Percentiles rank a stretch among this genome's conserved stretches.
These are phyloP conservation scores for Drosophila pullipes DNA, from an alignment of 2,888 invertebrate species.

Conservation along the genomic window DNA sequence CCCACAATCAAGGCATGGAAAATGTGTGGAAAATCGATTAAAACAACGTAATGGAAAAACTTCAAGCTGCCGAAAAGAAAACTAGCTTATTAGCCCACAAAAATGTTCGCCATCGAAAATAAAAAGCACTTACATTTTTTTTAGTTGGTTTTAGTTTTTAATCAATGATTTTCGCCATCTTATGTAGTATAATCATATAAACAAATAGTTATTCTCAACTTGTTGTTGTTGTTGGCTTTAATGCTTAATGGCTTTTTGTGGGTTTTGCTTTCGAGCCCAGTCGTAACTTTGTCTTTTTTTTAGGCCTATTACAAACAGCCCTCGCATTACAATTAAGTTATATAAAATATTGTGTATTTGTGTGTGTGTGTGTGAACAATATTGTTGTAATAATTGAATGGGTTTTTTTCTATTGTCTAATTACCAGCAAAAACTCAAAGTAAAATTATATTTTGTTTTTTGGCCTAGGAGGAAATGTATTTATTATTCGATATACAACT, in stretches of 20 bases:
- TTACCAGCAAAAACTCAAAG: slow-evolving; percentile 48
- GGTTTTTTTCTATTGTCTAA: slow-evolving; percentile 63
- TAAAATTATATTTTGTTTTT: slow-evolving; percentile 18
- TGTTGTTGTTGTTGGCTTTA: slow-evolving; percentile 1
- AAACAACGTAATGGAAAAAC: slow-evolving; percentile 58
- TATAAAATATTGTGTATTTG: slow-evolving; percentile 39
- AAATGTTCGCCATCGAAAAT: slow-evolving; percentile 29
- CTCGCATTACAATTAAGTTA: slow-evolving; percentile 49
- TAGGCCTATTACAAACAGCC: slow-evolving; percentile 27
- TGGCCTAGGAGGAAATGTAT: slow-evolving; percentile 48
- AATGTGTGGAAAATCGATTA: slow-evolving; percentile 73
- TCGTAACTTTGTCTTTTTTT: slow-evolving; percentile 23
- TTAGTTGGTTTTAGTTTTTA: not conserved
- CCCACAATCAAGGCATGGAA: slow-evolving; percentile 49
- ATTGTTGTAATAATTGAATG: slow-evolving; percentile 53
- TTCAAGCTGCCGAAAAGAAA: slow-evolving; percentile 43
- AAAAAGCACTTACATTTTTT: not conserved
- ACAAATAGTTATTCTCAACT: slow-evolving; percentile 13
- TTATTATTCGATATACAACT: slow-evolving; percentile 25
- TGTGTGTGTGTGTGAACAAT: slow-evolving; percentile 23
- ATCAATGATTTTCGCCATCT: slow-evolving; percentile 8
- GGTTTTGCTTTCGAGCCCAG: slow-evolving; percentile 13
- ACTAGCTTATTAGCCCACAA: slow-evolving; percentile 41
- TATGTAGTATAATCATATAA: not conserved
- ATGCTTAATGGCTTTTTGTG: slow-evolving; percentile 8